Base-by-base conservation (phyloP, 1,140 invertebrate genomes). In the Drosophila varians region DNA sequence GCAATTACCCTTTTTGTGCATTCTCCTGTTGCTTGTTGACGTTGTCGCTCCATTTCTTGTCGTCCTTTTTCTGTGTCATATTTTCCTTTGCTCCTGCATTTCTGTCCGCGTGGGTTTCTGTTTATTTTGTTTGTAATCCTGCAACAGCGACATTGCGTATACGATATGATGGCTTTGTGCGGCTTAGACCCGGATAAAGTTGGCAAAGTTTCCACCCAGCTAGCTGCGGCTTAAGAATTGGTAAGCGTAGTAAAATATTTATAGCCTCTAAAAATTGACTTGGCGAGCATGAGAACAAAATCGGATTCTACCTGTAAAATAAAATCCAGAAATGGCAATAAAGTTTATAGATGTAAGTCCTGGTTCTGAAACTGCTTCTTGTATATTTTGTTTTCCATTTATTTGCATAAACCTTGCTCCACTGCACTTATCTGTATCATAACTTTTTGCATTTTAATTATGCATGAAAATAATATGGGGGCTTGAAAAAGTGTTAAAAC, bases 21-120 rank as follows among this genome's bases (percentile, higher is more conserved):
- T 62, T 64, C 66, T 78, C 56, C 57, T 74, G 62, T 79, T 65
- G 76, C 76, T 60, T 62, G 49, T 53, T 54, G 46, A 21, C 34
- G n/a, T 21, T 12, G 36, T 8, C 51, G 62, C 40, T 52, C 47
- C 16, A 47, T 38, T 28, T 65, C 43, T 52, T 69, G 38, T 51
- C 12, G 4, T 14, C 34, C 28, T 36, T 38, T 49, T 72, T 72
- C 25, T 49, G 69, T 49, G 69, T 51, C 70, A 73, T 52, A 56
- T 65, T 65, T 69, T 70, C 61, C 61, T 76, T 53, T 56, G 9
- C n/a, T 16, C 40, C 9, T 65, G 46, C 7, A 19, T 60, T 25
- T 14, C 5, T 43, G 18, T 21, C 7, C 14, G 54, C 16, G n/a
- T 38, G 45, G 43, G 12, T 49, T 53, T 65, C 28, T 9, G 9